phyloP scores from a whole-genome alignment of 2,888 invertebrate species.

The Ennomos erosarius region DNA sequence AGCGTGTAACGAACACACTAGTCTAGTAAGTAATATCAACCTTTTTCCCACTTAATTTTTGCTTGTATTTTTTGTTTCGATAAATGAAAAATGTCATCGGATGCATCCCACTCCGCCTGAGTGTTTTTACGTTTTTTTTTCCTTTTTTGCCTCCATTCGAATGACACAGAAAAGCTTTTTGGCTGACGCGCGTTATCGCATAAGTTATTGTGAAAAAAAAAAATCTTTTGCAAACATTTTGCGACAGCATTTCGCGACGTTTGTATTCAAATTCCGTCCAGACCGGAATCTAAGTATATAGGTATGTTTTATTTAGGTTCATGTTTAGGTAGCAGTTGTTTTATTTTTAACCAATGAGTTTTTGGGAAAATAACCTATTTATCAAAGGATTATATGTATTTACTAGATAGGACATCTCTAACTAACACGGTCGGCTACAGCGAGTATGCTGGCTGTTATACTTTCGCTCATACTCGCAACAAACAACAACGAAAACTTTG shows the following conservation, averaged over 20 bases:
- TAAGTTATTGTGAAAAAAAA: constrained; percentile 63
- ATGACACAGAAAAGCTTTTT: constrained; percentile 84
- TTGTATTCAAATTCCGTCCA: constrained; percentile 68
- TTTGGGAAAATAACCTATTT: constrained; percentile 14
- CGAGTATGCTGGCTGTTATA: too few relatives aligned
- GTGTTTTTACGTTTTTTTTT: constrained; percentile 55
- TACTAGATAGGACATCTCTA: too few relatives aligned
- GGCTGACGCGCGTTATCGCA: constrained; percentile 75
- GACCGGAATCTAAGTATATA: constrained; percentile 38
- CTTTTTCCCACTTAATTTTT: constrained; percentile 51
- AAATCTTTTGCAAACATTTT: constrained; percentile 52
- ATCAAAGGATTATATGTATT: too few relatives aligned
- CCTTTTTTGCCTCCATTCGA: constrained; percentile 56
- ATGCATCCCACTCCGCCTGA: constrained; percentile 62
- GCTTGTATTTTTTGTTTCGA: constrained; percentile 55
- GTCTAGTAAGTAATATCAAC: constrained; percentile 2
- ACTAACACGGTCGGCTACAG: too few relatives aligned
- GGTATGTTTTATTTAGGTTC: constrained; percentile 29
- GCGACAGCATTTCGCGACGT: constrained; percentile 58
- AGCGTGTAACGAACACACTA: constrained; percentile 31
- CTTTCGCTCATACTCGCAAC: too few relatives aligned
- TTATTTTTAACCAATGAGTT: constrained; percentile 13
- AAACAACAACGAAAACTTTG: too few relatives aligned
- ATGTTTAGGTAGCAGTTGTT: constrained; percentile 28
- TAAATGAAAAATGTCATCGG: constrained; percentile 76